Evolutionary conservation across 2,797 vertebrate genomes (phyloP), one percentile per base, ranked within the genome.

Genomic region (Rhinogobio ventralis): DNA sequence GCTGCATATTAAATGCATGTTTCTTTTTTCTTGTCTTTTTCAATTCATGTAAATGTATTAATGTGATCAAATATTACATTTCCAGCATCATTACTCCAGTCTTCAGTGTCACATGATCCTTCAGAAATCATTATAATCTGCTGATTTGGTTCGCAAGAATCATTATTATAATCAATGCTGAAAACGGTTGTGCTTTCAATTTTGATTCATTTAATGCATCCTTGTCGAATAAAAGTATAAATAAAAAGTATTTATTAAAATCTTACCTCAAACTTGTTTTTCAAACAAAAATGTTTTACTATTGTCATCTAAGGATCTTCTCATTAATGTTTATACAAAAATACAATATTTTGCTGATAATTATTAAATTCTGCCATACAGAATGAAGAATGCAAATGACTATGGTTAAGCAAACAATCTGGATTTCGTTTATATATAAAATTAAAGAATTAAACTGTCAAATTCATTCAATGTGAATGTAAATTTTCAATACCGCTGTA

Each of bases 371-470:
- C 49, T 55, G 30, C 19, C 13, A 39, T 39, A 36, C 11, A 55
- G 60, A 15, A 64, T 64, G 15, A 76, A 39, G 13, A 36, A 17
- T n/a, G 45, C 71, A 49, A 73, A 30, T 30, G 3, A 23, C 28
- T 36, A 23, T 14, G 36, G 3, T 53, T 23, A 74, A 74, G 49
- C 23, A 77, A 77, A 20, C 14, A 19, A 36, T 75, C 30, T 75
- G 51, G 73, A 75, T 75, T 15, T 57, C 5, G 39, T 62, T 42
- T 39, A 57, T 36, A 75, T 14, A 55, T 55, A 75, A n/a, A n/a
- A 51, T 30, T 13, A 13, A 74, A 49, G 7, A 72, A 49, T 28
- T 10, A 20, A 60, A 42, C 33, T 60, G 7, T 55, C 3, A 60
- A n/a, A 69, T n/a, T 1, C 14, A 45, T 42, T 77, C 9, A 17